Evolutionary conservation across 2,113 vertebrate genomes (phyloP), one percentile per base, ranked within the genome.

Genomic region (Burhinus bistriatus): DNA sequence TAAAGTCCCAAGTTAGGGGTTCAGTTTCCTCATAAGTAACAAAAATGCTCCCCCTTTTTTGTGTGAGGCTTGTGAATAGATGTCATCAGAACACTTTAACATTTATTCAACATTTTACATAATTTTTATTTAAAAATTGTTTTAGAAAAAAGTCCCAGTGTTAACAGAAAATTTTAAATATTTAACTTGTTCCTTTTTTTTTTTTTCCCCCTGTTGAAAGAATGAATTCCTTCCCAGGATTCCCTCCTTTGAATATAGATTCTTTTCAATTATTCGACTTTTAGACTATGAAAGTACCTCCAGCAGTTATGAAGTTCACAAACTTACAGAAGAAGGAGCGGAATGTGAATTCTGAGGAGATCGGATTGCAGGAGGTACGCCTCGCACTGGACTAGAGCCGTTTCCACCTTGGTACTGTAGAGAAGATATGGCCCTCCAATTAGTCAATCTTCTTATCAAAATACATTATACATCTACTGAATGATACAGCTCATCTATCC

Each of bases 331-430:
- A 91, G 99, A 99, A 98, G 99, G 99, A 98, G 99, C 98, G 97
- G 99, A 99, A 98, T 99, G 99, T 97, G 99, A 99, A 95, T 99
- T 99, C 94, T 99, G 99, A 92, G 99, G 99, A 81, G 99, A 99
- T 95, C 99, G 99, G 92, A 99, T 99, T 86, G 98, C 98, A 85
- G 99, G 99, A 94, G 99, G 99, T 79, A 99, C 97, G 25, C 99
- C 99, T 98, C 99, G 98, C 93, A 99, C 99, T 51, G 99, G 99
- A 98, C 99, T 99, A 79, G 99, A 99, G 90, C 99, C 99, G 97
- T 99, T 99, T 87, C 99, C 99, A 98, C 98, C 99, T 97, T 99
- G 99, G 97, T 99, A 99, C 99, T 99, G 82, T 21, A 61, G 42
- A 92, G 82, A 93, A 89, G 58, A 89, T 27, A 91, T 0, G 15